These are phyloP conservation scores for Ligdia adustata DNA, from an alignment of 2,888 invertebrate genomes.

Conservation along the genomic window DNA sequence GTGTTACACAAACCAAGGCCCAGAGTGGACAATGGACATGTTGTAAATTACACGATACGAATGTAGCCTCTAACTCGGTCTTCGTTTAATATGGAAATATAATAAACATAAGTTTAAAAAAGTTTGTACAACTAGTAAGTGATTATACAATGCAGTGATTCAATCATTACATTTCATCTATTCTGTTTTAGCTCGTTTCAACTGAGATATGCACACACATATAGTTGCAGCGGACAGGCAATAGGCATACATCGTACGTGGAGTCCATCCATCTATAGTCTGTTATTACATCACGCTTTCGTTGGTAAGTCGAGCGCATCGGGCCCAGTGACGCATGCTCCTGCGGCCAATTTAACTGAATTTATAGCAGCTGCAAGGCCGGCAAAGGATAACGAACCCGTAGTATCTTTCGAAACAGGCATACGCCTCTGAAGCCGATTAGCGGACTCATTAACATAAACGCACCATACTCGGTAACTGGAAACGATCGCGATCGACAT, in stretches of 20 bases:
- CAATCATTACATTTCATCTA: too few relatives aligned
- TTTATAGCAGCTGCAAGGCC: conserved; percentile 80
- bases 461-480: conserved; percentile 25
- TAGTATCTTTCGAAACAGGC: conserved; percentile 59
- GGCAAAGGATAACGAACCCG: conserved; percentile 75
- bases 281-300: conserved; percentile 54
- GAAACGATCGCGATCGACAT: conserved; percentile 19
- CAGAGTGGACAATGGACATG: conserved; percentile 19
- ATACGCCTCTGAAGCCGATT: conserved; percentile 44
- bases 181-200: too few relatives aligned
- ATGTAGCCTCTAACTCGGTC: too few relatives aligned
- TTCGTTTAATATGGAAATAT: too few relatives aligned
- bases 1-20: conserved; percentile 38
- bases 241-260: too few relatives aligned
- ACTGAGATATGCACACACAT: too few relatives aligned
- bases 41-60: conserved; percentile 22
- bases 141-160: too few relatives aligned
- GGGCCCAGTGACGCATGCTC: conserved; percentile 68
- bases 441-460: conserved; percentile 37
- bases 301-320: conserved; percentile 68
- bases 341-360: conserved; percentile 74
- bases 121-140: too few relatives aligned
- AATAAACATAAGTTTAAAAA: too few relatives aligned
- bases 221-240: conserved; percentile 38
- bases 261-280: too few relatives aligned